Base-by-base conservation (phyloP, 2,888 invertebrate species). In the Heliconius aoede region DNA sequence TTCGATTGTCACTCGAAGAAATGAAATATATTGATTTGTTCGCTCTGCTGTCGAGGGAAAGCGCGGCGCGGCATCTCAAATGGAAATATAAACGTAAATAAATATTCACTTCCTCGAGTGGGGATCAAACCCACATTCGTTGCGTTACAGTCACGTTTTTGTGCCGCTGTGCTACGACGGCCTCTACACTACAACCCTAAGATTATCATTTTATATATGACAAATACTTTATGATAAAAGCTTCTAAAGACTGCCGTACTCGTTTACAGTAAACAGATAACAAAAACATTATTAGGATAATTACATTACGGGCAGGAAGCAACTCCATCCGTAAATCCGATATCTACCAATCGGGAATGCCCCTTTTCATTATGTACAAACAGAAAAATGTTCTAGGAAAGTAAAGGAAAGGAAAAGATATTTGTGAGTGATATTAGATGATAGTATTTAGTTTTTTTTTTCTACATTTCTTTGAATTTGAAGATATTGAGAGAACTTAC, bases 251-350 rank as follows among this genome's bases (percentile, higher is more conserved):
- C 32, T 64, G 32, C 7, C n/a, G 5, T 40, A 28, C 26, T 40
- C 26, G 24, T 26, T 68, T 40, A 51, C 40, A 68, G 62, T 51
- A 32, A 64, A 32, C 36, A n/a, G 15, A 65, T 65, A 65, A 65
- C 36, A 65, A 65, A 65, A 65, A 69, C 62, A 72, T 61, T 74
- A 60, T 77, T 60, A 40, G 32, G 36, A 76, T 76, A 78, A 79
- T 76, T 62, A 32, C 40, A 76, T 78, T 79, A 79, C 30, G 46
- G 26, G 71, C 26, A 64, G 75, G 67, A 79, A 79, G 73, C 73
- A 67, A 55, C 55, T 73, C 51, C 69, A 62, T 65, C 73, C 73
- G 73, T 78, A 73, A 79, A 76, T 62, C 58, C 76, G 30, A 65
- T 76, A 73, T 75, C 73, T 73, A 58, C 67, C 24, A 76, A 76